These are phyloP conservation scores for Nesogale talazaci DNA, from an alignment of 2,113 vertebrate species.

Conservation along the genomic window DNA sequence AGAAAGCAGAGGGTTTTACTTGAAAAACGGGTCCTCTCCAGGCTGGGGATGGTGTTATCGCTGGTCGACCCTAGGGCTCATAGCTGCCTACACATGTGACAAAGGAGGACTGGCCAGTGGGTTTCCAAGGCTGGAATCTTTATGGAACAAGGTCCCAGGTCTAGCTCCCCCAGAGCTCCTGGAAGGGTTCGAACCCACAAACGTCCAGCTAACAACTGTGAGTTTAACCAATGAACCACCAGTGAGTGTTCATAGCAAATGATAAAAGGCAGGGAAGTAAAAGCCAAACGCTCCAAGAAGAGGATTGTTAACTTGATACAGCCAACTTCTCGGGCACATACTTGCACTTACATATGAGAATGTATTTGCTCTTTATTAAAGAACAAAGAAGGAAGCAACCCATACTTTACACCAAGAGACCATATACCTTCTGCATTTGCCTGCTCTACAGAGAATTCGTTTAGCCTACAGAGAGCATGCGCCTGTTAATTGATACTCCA, in stretches of 20 bases:
- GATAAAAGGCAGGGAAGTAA: slow-evolving; percentile 37
- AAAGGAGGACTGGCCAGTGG: background rate
- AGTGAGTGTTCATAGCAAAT: background rate
- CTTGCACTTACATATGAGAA: background rate
- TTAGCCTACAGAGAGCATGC: background rate
- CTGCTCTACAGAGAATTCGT: background rate
- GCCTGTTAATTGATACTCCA: slow-evolving; percentile 16
- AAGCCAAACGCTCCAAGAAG: slow-evolving; percentile 43
- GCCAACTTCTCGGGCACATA: slow-evolving; percentile 7
- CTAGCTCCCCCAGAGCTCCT: background rate
- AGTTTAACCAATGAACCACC: background rate
- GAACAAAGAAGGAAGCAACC: background rate
- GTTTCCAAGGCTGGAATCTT: background rate
- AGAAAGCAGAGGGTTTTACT: background rate
- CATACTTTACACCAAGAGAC: background rate
- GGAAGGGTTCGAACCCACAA: background rate
- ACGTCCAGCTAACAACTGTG: background rate
- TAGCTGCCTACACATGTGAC: background rate
- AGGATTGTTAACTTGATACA: background rate
- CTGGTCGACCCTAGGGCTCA: too few relatives aligned
- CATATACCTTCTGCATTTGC: background rate
- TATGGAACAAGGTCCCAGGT: background rate
- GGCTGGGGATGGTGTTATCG: background rate
- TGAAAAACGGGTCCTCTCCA: slow-evolving; percentile 48
- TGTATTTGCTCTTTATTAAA: background rate